Evolutionary conservation across 2,888 invertebrate species (phyloP), one percentile per base, ranked within the genome.

Genomic region (Timema podura): DNA sequence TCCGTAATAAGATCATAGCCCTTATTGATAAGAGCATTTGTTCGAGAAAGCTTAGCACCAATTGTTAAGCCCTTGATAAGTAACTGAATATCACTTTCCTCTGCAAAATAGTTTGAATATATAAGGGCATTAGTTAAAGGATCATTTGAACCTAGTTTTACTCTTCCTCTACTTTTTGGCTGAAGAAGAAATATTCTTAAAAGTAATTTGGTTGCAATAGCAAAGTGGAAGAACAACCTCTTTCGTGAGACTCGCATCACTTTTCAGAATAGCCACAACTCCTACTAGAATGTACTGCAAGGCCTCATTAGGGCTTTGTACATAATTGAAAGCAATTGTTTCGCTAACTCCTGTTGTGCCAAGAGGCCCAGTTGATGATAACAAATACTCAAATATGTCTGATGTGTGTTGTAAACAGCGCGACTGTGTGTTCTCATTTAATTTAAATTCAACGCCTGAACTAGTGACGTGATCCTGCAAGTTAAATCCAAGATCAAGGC

Each of bases 381-480:
- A n/a, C n/a, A n/a, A n/a, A n/a, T n/a, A n/a, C n/a, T n/a, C n/a
- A n/a, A n/a, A n/a, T n/a, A n/a, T n/a, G n/a, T n/a, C n/a, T n/a
- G n/a, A n/a, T n/a, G n/a, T n/a, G n/a, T n/a, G n/a, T n/a, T n/a
- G n/a, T n/a, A n/a, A n/a, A n/a, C n/a, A n/a, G n/a, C n/a, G n/a
- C n/a, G n/a, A n/a, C n/a, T n/a, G n/a, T n/a, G n/a, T n/a, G n/a
- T n/a, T n/a, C n/a, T 44, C 59, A 15, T 59, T n/a, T 44, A 59
- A 30, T 10, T 10, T 9, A 15, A 30, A 59, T n/a, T 59, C 44
- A 2, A 59, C 59, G 11, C 30, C 30, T 30, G 16, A 30, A 9
- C 15, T n/a, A 10, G n/a, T 13, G 15, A n/a, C 64, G 16, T 68
- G 68, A 46, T 68, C 59, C 44, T 68, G 68, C 8, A 68, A 48